Evolutionary conservation across 2,797 vertebrate genomes (phyloP).

Genomic region (Acipenser transmontanus): DNA sequence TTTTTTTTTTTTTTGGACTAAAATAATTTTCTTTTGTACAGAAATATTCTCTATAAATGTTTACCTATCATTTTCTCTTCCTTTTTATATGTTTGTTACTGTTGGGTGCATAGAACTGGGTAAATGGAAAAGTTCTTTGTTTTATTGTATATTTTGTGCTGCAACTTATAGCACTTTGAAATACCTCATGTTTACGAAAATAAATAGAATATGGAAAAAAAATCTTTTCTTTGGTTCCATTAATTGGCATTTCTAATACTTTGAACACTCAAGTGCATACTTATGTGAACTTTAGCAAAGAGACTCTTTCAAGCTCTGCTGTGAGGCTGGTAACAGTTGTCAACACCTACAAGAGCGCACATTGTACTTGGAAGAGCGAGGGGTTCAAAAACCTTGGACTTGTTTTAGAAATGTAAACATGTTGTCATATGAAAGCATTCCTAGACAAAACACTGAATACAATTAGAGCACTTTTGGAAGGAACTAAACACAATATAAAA

Average conservation of each 20-base stretch:
- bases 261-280: no score
- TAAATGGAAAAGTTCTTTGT: constrained; percentile 69
- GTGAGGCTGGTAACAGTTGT: no score
- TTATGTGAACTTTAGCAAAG: no score
- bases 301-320: no score
- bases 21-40: constrained; percentile 86
- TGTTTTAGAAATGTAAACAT: no score
- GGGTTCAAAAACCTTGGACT: no score
- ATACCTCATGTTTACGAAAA: constrained; percentile 99
- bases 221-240: background rate
- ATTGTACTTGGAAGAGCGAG: no score
- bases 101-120: constrained; percentile 98
- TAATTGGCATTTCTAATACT: background rate
- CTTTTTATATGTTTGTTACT: constrained; percentile 96
- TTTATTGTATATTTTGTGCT: constrained; percentile 98
- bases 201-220: constrained; percentile 84
- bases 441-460: no score
- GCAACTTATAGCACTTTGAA: constrained; percentile 99
- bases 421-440: no score
- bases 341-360: no score
- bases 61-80: constrained; percentile 78
- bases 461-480: no score
- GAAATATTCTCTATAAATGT: constrained; percentile 90
- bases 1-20: constrained; percentile 66
- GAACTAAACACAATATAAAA: no score